phyloP scores from a whole-genome alignment of 2,113 vertebrate species.

The Neoarius graeffei region DNA sequence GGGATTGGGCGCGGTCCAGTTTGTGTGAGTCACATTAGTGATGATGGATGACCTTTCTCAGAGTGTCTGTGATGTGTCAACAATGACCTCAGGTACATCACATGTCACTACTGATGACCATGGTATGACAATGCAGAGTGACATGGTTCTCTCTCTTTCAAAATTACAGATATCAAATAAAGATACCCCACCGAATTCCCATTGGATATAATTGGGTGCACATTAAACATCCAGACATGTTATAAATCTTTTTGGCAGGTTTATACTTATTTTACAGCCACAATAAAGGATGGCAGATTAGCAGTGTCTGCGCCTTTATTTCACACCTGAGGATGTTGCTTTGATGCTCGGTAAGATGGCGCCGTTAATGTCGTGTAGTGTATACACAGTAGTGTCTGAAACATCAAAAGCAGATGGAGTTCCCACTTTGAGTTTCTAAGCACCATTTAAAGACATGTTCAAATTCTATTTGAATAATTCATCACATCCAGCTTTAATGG shows the following conservation, averaged over 20 bases:
- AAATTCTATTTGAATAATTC: conserved; percentile 42
- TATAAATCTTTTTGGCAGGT: conserved; percentile 47
- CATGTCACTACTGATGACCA: conserved; percentile 28
- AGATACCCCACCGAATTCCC: not conserved
- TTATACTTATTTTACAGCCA: conserved; percentile 54
- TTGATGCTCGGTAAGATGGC: conserved; percentile 29
- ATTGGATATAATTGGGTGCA: conserved; percentile 23
- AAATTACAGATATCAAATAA: conserved; percentile 44
- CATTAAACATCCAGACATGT: conserved; percentile 47
- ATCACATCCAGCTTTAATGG: conserved; percentile 37
- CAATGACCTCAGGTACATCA: conserved; percentile 50
- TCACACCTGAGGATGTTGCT: conserved; percentile 38
- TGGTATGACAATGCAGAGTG: conserved; percentile 23
- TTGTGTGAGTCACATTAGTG: conserved; percentile 62
- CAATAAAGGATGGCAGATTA: conserved; percentile 50
- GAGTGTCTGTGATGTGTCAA: conserved; percentile 60
- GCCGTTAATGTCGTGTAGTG: conserved; percentile 24
- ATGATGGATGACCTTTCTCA: conserved; percentile 62
- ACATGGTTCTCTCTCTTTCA: conserved; percentile 18
- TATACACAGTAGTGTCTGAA: conserved; percentile 23
- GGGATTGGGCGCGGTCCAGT: conserved; percentile 63
- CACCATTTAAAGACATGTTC: conserved; percentile 35
- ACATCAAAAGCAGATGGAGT: conserved; percentile 33
- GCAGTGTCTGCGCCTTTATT: conserved; percentile 37
- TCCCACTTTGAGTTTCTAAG: conserved; percentile 43